Evolutionary conservation across 2,797 vertebrate species (phyloP), one percentile per base, ranked within the genome.

Genomic region (Microcaecilia unicolor): DNA sequence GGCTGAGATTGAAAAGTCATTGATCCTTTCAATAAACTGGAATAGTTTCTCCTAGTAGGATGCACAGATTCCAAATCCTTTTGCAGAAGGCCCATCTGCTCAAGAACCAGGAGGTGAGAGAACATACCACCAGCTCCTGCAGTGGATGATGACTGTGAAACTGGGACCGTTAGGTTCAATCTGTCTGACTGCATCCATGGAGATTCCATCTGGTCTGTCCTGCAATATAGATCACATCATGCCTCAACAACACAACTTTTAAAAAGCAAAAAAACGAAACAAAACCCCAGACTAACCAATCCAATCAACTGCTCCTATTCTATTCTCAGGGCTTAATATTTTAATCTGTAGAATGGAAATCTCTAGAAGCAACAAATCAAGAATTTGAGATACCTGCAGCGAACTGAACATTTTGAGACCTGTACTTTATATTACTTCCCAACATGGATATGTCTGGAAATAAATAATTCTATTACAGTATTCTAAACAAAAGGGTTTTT

Each of bases 51-150:
- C 37, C 48, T 76, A 33, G 51, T 26, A 24, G 58, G 51, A 34
- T 80, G 24, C 34, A 70, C 4, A 0, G 44, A 45, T 0, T 84
- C 80, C 41, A 72, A 60, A 28, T 84, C 74, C 33, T 76, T 82
- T 13, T 74, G 69, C 41, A 79, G 40, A 51, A 72, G 41, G 19
- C 73, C 58, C 51, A 61, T 43, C 41, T 73, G 69, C 42, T 97
- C 90, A 35, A 88, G 46, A 29, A 61, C 76, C 44, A 90, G 72
- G 27, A 89, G 77, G 3, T 85, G 88, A 24, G 89, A 86, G 22
- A 90, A 74, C 19, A 90, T 70, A 45, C 65, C 75, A 31, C 82
- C 88, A 37, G 58, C 51, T 6, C 84, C 76, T 40, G 65, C 56
- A 44, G 58, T 3, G 15, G 41, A 35, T 15, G 55, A 58, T 3